Evolutionary conservation across 1,140 invertebrate species (phyloP).

Genomic region (Lepidurus arcticus): DNA sequence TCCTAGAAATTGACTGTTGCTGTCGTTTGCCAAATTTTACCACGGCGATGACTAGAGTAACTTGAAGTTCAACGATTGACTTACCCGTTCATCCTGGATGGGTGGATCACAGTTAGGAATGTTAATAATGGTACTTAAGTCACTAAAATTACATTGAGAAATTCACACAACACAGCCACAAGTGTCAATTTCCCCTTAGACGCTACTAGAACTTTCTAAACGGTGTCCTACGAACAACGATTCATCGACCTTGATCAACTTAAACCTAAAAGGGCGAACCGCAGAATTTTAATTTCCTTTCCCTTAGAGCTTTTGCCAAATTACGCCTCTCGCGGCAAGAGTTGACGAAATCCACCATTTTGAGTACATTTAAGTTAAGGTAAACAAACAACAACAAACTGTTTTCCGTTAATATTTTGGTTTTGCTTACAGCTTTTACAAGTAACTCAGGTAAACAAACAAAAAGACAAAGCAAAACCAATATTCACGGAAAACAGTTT

Average conservation of each 20-base stretch:
- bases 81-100: slow-evolving; percentile 14
- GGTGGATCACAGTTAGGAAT: background rate
- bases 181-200: background rate
- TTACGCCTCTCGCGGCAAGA: no score
- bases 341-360: no score
- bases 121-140: background rate
- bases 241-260: background rate
- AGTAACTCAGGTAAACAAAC: no score
- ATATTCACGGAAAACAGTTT: no score
- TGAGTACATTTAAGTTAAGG: no score
- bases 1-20: background rate
- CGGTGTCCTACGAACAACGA: background rate
- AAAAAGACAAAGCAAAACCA: no score
- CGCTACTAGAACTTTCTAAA: background rate
- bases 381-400: no score
- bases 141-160: slow-evolving; percentile 22
- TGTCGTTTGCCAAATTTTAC: background rate
- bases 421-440: no score
- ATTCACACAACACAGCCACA: slow-evolving; percentile 8
- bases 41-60: background rate
- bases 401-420: no score
- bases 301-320: no score
- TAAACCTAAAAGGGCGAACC: background rate
- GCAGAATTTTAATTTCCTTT: no score
- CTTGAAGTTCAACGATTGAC: background rate